Evolutionary conservation across 92 coral and sea anemone genomes (phyloP).

Genomic region (Bergia sp.): DNA sequence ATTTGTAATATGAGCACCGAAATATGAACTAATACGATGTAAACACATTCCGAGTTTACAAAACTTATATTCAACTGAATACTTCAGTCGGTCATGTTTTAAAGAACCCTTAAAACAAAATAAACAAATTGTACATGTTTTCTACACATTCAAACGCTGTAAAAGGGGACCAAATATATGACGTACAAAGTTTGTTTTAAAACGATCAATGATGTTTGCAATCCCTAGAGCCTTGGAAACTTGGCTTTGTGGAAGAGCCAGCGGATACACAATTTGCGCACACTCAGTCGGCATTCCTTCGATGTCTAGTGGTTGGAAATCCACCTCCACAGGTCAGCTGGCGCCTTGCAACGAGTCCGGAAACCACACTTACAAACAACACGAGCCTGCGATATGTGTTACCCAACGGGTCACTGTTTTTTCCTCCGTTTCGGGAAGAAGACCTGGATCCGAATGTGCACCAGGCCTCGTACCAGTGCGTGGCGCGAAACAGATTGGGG

Average conservation of each 20-base stretch:
- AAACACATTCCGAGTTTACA: not conserved
- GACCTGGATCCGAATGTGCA: conserved; percentile 74
- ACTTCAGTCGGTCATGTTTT: not conserved
- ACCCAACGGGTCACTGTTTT: conserved; percentile 85
- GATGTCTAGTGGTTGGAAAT: conserved; percentile 73
- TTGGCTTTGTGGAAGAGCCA: conserved; percentile 92
- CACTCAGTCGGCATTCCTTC: conserved; percentile 81
- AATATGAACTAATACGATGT: not conserved
- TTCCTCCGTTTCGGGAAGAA: conserved; percentile 80
- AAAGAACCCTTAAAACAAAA: not conserved
- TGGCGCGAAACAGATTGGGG: conserved; percentile 74
- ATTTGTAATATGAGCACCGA: not conserved
- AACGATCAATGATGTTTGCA: not conserved
- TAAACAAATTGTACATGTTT: not conserved
- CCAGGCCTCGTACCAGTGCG: conserved; percentile 82
- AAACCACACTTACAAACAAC: conserved; percentile 59
- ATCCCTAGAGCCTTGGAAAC: conserved; percentile 76
- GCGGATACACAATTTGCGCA: conserved; percentile 91
- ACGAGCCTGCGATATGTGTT: conserved; percentile 77
- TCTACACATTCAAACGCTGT: not conserved
- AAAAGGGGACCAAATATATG: not conserved
- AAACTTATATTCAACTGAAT: not conserved
- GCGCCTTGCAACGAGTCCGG: conserved; percentile 67
- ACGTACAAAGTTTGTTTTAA: not conserved
- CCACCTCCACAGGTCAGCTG: conserved; percentile 73